Base-by-base conservation (phyloP, 2,888 invertebrate species). In the Lagria hirta region DNA sequence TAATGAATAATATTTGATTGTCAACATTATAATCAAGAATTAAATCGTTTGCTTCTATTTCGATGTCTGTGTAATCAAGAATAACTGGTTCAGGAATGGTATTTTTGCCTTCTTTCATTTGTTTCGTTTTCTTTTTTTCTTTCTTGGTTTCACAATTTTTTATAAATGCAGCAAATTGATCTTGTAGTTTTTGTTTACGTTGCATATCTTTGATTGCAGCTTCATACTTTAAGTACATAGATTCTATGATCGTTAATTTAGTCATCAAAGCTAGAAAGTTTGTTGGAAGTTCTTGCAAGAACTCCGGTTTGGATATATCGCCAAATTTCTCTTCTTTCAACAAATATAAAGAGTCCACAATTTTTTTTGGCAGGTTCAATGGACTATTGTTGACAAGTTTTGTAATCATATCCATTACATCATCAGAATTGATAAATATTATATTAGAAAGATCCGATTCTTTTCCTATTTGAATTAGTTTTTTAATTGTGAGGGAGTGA, bases 161-260 rank as follows among this genome's bases (percentile, higher is more conserved):
- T 2, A 58, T 42, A 6, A 62, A 34, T 23, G 10, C 18, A 13
- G 50, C 40, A 14, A 64, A 35, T 17, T 56, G 52, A 13, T 43
- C 44, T 11, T 54, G 48, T 7, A 62, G 36, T 14, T 44, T 29
- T 17, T 53, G 51, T 36, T 54, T 41, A 12, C 43, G 52, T 28
- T 53, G 44, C 43, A 54, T 55, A 32, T 50, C 48, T 13, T 42
- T 46, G 1, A 61, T 49, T 38, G 52, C 49, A 12, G 42, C 36
- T 3, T 34, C 45, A 21, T 57, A 61, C 14, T 51, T 57, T 13
- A 47, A 27, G 37, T 61, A 58, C 62, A 64, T 61, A 0, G 49
- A 45, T 33, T 63, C 54, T 20, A 61, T 52, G 3, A 64, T 45
- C 49, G 60, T 61, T 3, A 62, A 33, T 54, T 64, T 64, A 5